Base-by-base conservation (phyloP, 2,113 vertebrate genomes). In the Dicrurus megarhynchus region DNA sequence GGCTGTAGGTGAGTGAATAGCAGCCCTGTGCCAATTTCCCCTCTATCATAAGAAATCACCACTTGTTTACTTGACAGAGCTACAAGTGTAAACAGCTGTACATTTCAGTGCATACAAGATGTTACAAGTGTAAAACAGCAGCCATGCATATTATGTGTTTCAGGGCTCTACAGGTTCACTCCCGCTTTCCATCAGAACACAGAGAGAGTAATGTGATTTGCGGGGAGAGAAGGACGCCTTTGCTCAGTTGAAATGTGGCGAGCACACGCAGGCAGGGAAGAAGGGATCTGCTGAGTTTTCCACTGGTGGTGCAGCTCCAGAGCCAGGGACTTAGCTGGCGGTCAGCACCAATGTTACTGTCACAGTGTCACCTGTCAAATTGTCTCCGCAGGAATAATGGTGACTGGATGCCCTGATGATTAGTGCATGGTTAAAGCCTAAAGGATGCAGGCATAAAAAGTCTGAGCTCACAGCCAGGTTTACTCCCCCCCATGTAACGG, bases 61-160 rank as follows among this genome's bases (percentile, higher is more conserved):
- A 81, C 96, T 96, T 91, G 84, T 89, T 97, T 91, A 87, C 94
- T 95, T 97, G 97, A 98, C 95, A 98, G 85, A 92, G 18, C 83
- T 95, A 93, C 93, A 95, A 88, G 89, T 90, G 83, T 95, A 97
- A 98, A 96, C 94, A 98, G 90, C 94, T 97, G 85, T 50, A 96
- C 76, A 70, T 97, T 95, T 95, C 90, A 53, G 82, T 67, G 57
- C 75, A 52, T 93, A 91, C 93, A 98, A 97, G 92, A 96, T 97
- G 68, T 95, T 97, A 96, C 88, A 96, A 82, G 74, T 73, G 91
- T 96, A 95, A 88, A 96, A 93, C 78, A 94, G 93, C 89, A 95
- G 81, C 93, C 61, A 63, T 84, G 65, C 92, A 93, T 97, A 95
- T 84, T 73, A 88, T 63, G 67, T 69, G 65, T 91, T 94, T 70